phyloP scores from a whole-genome alignment of 2,888 invertebrate species.

The Thera obeliscata region DNA sequence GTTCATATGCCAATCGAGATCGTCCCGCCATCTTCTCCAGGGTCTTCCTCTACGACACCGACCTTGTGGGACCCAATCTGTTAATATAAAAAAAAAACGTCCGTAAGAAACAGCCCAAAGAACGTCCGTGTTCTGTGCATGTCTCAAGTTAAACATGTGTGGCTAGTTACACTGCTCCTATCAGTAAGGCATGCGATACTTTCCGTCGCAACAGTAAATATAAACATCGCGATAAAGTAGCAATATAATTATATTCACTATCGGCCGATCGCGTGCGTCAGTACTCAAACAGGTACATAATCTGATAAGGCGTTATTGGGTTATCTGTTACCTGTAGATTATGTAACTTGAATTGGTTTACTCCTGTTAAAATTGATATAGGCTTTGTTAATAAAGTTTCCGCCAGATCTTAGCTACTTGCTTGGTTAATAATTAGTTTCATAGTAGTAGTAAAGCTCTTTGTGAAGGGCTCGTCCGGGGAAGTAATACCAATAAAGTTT shows the following conservation, averaged over 20 bases:
- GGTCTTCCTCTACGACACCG: too few relatives aligned
- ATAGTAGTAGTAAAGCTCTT: too few relatives aligned
- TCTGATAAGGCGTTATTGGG: slow-evolving; percentile 58
- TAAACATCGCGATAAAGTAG: slow-evolving; percentile 28
- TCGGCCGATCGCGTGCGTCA: slow-evolving; percentile 32
- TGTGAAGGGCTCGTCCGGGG: too few relatives aligned
- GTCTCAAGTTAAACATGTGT: background rate
- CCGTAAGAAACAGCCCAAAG: background rate
- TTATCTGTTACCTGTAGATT: slow-evolving; percentile 49
- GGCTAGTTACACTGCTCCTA: slow-evolving; percentile 1
- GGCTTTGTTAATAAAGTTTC: background rate
- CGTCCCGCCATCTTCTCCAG: too few relatives aligned
- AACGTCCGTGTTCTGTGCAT: background rate
- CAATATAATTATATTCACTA: slow-evolving; percentile 25
- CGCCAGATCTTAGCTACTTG: too few relatives aligned
- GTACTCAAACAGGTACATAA: slow-evolving; percentile 32
- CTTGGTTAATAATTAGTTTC: too few relatives aligned
- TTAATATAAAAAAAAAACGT: too few relatives aligned
- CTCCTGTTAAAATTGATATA: slow-evolving; percentile 24
- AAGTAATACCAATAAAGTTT: too few relatives aligned
- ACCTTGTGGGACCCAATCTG: too few relatives aligned
- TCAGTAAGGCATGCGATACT: background rate
- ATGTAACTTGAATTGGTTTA: slow-evolving; percentile 31
- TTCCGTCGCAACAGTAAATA: slow-evolving; percentile 7
- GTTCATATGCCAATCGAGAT: too few relatives aligned